Percentiles rank a stretch among this genome's conserved stretches.
Evolutionary conservation across 1,140 invertebrate species (phyloP).

Genomic region (Proctacanthus coquilletti): DNA sequence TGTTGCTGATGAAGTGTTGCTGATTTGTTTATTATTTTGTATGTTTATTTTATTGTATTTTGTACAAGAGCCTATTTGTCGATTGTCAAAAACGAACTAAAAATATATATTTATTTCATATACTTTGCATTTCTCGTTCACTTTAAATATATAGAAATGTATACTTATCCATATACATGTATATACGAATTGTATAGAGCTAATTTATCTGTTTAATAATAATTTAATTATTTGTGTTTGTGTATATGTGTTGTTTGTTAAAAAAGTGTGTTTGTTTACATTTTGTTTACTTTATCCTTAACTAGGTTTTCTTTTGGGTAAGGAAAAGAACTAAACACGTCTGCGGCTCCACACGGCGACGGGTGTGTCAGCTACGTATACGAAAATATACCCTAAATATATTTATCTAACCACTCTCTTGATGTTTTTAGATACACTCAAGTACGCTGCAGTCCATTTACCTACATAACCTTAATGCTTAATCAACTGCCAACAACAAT

Average conservation of each 20-base stretch:
- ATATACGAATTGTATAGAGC: neutral
- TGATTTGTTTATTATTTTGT: too few species aligned
- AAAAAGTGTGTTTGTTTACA: neutral
- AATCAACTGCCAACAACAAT: slow-evolving; percentile 1
- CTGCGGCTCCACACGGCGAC: neutral
- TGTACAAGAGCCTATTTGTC: slow-evolving; percentile 31
- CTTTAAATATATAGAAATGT: neutral
- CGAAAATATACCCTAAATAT: slow-evolving; percentile 4
- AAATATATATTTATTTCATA: slow-evolving; percentile 10
- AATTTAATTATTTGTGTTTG: neutral
- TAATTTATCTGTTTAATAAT: neutral
- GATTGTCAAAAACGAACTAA: slow-evolving; percentile 31
- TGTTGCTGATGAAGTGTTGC: too few species aligned
- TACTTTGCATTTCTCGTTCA: neutral
- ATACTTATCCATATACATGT: neutral
- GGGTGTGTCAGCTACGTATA: slow-evolving; percentile 2
- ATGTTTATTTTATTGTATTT: slow-evolving; percentile 6
- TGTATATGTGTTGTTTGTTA: neutral
- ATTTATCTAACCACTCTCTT: neutral
- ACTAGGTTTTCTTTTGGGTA: too few species aligned
- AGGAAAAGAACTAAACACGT: too few species aligned
- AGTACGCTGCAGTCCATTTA: too few species aligned
- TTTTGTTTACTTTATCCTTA: slow-evolving; percentile 1
- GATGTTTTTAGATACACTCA: too few species aligned
- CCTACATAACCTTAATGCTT: neutral